Percentiles rank a stretch among this genome's conserved stretches.
Evolutionary conservation across 2,888 invertebrate species (phyloP).

Genomic region (Hylaea fasciaria): DNA sequence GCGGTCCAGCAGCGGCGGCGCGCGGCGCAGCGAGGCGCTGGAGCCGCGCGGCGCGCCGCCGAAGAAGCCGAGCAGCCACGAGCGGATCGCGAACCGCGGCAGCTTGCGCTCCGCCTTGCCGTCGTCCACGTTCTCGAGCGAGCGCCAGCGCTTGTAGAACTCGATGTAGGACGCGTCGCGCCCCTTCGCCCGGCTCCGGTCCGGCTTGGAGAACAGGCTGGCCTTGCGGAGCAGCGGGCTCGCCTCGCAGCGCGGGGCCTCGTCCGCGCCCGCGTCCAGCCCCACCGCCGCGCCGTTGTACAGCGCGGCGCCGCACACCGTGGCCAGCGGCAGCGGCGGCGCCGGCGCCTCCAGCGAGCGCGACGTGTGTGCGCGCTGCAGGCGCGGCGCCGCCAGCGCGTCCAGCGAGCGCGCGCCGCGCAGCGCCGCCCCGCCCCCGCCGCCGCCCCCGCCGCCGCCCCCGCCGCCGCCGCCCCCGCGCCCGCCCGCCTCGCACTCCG

Average conservation of each 20-base stretch:
- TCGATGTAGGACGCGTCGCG: slow-evolving; percentile 77
- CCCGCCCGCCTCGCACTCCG: no score
- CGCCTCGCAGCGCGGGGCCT: slow-evolving; percentile 67
- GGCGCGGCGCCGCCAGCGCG: slow-evolving; percentile 52
- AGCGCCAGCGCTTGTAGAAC: slow-evolving; percentile 90
- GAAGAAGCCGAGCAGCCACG: slow-evolving; percentile 91
- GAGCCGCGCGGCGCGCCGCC: slow-evolving; percentile 89
- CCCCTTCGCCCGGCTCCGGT: slow-evolving; percentile 69
- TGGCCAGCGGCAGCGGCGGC: slow-evolving; percentile 50
- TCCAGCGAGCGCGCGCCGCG: slow-evolving; percentile 67
- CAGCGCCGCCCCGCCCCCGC: slow-evolving; percentile 52
- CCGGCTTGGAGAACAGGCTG: slow-evolving; percentile 70
- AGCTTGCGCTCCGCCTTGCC: slow-evolving; percentile 82
- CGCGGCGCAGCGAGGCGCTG: slow-evolving; percentile 75
- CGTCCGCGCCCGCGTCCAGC: slow-evolving; percentile 68
- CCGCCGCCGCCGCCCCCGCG: no score
- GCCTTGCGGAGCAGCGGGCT: slow-evolving; percentile 79
- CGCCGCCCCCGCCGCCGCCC: slow-evolving; percentile 49
- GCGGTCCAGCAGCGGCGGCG: slow-evolving; percentile 76
- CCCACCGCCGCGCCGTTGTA: slow-evolving; percentile 78
- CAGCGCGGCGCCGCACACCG: slow-evolving; percentile 69
- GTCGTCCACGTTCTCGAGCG: slow-evolving; percentile 88
- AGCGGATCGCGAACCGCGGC: slow-evolving; percentile 87
- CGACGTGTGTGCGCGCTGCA: slow-evolving; percentile 62
- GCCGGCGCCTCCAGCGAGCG: slow-evolving; percentile 70